phyloP scores from a whole-genome alignment of 2,113 vertebrate genomes.

The Apodemus sylvaticus region DNA sequence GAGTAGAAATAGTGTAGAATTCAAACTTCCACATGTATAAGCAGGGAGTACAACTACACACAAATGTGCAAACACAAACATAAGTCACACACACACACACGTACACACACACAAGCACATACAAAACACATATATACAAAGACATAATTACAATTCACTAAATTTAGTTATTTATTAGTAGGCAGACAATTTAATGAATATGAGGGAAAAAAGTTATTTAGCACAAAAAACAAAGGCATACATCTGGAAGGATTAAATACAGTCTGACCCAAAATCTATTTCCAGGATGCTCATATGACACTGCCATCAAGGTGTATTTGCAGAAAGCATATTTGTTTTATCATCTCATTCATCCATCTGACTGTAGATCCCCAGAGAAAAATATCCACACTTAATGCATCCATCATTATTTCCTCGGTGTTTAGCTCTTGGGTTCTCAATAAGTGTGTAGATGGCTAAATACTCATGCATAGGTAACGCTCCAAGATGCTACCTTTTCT shows the following conservation, averaged over 20 bases:
- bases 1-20: not conserved
- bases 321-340: not conserved
- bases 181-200: not conserved
- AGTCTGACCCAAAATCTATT: not conserved
- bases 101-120: not conserved
- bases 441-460: not conserved
- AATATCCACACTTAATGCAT: rapidly evolving
- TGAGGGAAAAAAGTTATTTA: not conserved
- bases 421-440: not conserved
- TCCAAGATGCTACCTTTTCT: slow-evolving; percentile 49
- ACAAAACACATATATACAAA: not conserved
- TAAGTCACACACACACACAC: not conserved
- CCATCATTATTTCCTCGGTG: not conserved
- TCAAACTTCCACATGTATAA: not conserved
- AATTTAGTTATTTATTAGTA: not conserved
- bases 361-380: not conserved
- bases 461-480: not conserved
- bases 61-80: not conserved
- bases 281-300: not conserved
- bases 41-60: not conserved
- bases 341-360: not conserved
- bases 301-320: not conserved
- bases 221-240: not conserved
- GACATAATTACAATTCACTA: not conserved
- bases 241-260: not conserved